Conservation (phyloP, 2,797 vertebrate genomes). For the Tauraco hartlaubi region DNA sequence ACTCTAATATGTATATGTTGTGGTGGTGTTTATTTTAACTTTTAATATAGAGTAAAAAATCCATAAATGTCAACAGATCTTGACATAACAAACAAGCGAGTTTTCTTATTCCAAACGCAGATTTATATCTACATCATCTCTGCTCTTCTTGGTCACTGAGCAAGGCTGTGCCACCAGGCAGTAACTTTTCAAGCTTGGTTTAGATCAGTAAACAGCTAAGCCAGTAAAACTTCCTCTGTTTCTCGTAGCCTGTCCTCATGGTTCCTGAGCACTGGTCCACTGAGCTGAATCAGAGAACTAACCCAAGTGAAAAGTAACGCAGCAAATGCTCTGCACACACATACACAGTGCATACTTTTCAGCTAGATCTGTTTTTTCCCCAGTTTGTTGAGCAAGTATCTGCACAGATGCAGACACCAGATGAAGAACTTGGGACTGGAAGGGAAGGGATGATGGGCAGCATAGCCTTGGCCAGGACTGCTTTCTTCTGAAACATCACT, state of each 20-base stretch:
- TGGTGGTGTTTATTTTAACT: background rate
- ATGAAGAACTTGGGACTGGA: background rate
- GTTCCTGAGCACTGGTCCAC: background rate
- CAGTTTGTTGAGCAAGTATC: background rate
- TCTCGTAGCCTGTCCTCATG: background rate
- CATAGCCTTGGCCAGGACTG: background rate
- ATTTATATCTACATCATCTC: background rate
- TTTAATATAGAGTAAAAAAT: background rate
- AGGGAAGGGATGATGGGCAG: background rate
- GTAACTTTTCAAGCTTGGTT: background rate
- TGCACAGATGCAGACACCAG: background rate
- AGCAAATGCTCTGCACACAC: background rate
- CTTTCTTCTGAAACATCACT: background rate
- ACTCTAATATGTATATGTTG: background rate
- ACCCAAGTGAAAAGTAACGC: background rate
- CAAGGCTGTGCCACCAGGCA: background rate
- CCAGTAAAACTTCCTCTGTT: background rate
- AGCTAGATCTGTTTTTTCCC: background rate
- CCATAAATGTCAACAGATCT: background rate
- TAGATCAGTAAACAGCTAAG: background rate
- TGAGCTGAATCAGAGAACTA: background rate
- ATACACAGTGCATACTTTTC: background rate
- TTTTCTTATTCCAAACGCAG: background rate
- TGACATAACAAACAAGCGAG: accelerated
- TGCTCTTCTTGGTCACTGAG: background rate